Conservation (phyloP, 2,797 vertebrate genomes). For the Peromyscus melanophrys region DNA sequence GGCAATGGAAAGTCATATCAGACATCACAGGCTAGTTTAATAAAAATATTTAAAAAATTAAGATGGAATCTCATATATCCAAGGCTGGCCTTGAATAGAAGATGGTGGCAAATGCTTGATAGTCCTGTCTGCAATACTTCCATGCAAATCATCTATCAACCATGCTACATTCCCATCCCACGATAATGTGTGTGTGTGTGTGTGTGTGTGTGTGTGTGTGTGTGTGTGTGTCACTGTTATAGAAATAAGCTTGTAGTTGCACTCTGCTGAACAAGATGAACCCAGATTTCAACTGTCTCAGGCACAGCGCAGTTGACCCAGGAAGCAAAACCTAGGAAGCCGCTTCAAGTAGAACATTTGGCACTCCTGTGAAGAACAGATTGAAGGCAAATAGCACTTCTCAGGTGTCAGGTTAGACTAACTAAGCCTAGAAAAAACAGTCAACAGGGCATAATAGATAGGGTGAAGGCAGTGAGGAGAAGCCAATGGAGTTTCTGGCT, state of each 20-base stretch:
- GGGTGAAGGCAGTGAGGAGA: neutral
- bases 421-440: neutral
- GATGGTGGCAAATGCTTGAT: neutral
- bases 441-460: slow-evolving; percentile 8
- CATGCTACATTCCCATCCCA: neutral
- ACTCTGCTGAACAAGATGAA: neutral
- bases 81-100: neutral
- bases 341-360: neutral
- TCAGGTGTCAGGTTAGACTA: slow-evolving; percentile 25
- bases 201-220: neutral
- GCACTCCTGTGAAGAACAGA: neutral
- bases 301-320: neutral
- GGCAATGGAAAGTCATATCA: neutral
- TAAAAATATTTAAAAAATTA: neutral
- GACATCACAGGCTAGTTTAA: neutral
- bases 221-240: neutral
- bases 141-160: neutral
- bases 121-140: neutral
- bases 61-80: neutral
- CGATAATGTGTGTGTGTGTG: neutral
- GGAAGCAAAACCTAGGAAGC: slow-evolving; percentile 31
- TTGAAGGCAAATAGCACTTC: neutral
- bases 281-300: slow-evolving; percentile 1
- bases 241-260: neutral
- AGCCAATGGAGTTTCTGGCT: slow-evolving; percentile 16